Conservation (phyloP, 2,113 vertebrate genomes). For the Riparia riparia region DNA sequence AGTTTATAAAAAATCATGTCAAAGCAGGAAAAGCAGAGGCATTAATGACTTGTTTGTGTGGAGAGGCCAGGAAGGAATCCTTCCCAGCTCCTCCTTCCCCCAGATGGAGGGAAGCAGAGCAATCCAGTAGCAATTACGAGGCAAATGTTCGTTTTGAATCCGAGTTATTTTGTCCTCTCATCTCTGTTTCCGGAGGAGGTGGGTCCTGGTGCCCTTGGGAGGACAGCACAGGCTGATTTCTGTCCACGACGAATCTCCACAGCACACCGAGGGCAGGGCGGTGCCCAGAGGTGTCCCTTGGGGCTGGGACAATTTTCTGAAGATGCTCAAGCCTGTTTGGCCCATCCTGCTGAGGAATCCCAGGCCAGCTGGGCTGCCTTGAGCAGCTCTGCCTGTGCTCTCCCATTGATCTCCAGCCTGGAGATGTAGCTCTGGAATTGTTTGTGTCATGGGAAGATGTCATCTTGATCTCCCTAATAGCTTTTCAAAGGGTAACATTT, state of each 20-base stretch:
- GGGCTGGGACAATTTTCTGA: not conserved
- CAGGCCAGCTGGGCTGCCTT: not conserved
- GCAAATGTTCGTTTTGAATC: not conserved
- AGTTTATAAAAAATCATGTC: not conserved
- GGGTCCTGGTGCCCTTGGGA: not conserved
- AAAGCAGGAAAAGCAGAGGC: not conserved
- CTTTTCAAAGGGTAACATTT: constrained; percentile 46
- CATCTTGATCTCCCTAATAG: constrained; percentile 29
- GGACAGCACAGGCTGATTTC: not conserved
- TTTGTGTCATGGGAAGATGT: not conserved
- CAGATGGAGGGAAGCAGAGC: not conserved
- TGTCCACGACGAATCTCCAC: not conserved
- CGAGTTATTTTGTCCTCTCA: not conserved
- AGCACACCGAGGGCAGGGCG: not conserved
- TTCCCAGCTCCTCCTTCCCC: not conserved
- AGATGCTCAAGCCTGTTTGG: constrained; percentile 1
- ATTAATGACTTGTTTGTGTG: not conserved
- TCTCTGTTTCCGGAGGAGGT: not conserved
- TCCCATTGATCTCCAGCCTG: not conserved
- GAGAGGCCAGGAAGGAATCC: not conserved
- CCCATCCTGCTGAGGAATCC: not conserved
- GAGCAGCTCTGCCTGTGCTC: not conserved
- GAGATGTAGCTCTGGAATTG: constrained; percentile 1
- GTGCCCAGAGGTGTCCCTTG: not conserved
- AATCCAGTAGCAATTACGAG: not conserved